Percentiles rank a stretch among this genome's conserved stretches.
Evolutionary conservation across 2,797 vertebrate genomes (phyloP).

Genomic region (Echeneis naucrates): DNA sequence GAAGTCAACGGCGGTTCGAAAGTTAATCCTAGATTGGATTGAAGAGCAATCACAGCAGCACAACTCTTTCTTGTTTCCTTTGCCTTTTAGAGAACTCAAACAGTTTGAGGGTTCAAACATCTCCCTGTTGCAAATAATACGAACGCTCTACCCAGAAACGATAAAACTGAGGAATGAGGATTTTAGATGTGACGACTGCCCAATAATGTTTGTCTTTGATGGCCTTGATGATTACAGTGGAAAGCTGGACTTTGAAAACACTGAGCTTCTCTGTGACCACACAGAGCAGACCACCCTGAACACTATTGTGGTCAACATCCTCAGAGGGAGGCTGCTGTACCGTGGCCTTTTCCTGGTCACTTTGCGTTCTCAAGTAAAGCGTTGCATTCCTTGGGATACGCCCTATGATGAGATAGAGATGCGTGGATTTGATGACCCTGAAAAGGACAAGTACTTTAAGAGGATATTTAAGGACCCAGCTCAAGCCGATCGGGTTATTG

Average conservation of each 20-base stretch:
- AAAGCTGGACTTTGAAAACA: conserved; percentile 70
- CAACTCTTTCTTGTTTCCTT: conserved; percentile 77
- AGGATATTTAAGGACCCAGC: conserved; percentile 69
- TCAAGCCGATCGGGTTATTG: conserved; percentile 72
- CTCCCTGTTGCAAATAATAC: conserved; percentile 74
- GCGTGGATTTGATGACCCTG: conserved; percentile 74
- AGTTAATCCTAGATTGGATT: conserved; percentile 82
- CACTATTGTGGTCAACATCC: conserved; percentile 77
- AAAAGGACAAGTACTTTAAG: conserved; percentile 79
- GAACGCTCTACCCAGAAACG: conserved; percentile 78
- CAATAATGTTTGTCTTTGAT: conserved; percentile 81
- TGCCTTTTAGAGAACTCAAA: conserved; percentile 78
- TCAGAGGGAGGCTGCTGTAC: conserved; percentile 74
- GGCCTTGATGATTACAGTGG: conserved; percentile 80
- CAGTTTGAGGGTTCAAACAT: conserved; percentile 52
- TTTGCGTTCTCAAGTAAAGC: conserved; percentile 55
- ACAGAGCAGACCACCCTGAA: conserved; percentile 34
- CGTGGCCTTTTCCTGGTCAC: conserved; percentile 58
- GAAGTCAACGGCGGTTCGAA: conserved; percentile 79
- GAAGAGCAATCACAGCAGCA: conserved; percentile 69
- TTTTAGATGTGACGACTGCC: conserved; percentile 41
- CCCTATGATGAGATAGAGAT: conserved; percentile 67
- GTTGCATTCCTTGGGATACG: conserved; percentile 71
- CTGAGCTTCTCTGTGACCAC: conserved; percentile 51
- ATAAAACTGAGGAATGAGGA: conserved; percentile 63